A percentile compares a stretch with the other conserved stretches of the same genome.
These are phyloP conservation scores for Megaceryle torquata DNA, from an alignment of 2,113 vertebrate species.

Conservation along the genomic window DNA sequence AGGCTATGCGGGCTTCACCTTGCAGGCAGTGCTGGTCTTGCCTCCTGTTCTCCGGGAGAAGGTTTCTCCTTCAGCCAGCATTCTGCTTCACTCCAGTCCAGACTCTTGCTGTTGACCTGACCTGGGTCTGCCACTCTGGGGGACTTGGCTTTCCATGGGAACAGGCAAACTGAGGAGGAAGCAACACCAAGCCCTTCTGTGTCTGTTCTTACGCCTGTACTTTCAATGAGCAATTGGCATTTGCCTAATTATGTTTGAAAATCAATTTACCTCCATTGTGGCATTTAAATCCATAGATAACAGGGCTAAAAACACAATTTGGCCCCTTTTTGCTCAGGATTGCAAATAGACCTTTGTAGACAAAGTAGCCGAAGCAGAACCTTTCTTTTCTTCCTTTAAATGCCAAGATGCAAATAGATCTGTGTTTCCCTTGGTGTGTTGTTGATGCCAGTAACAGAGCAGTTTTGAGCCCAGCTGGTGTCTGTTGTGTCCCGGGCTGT, in stretches of 20 bases:
- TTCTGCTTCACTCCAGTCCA: background rate
- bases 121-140: background rate
- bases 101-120: background rate
- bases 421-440: background rate
- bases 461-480: background rate
- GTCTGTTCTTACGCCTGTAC: background rate
- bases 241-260: slow-evolving; percentile 13
- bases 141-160: background rate
- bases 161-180: background rate
- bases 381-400: background rate
- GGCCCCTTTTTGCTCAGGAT: background rate
- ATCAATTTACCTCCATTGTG: background rate
- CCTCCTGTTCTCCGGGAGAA: background rate
- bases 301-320: background rate
- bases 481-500: background rate
- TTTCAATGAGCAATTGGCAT: background rate
- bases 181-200: background rate
- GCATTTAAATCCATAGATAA: background rate
- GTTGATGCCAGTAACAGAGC: background rate
- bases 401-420: background rate
- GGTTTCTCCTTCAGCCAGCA: background rate
- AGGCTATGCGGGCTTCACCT: accelerated
- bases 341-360: background rate
- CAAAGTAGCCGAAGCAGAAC: accelerated
- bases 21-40: background rate